These are phyloP conservation scores for Isaurus tuberculatus DNA, from an alignment of 92 coral and sea anemone genomes.

Conservation along the genomic window DNA sequence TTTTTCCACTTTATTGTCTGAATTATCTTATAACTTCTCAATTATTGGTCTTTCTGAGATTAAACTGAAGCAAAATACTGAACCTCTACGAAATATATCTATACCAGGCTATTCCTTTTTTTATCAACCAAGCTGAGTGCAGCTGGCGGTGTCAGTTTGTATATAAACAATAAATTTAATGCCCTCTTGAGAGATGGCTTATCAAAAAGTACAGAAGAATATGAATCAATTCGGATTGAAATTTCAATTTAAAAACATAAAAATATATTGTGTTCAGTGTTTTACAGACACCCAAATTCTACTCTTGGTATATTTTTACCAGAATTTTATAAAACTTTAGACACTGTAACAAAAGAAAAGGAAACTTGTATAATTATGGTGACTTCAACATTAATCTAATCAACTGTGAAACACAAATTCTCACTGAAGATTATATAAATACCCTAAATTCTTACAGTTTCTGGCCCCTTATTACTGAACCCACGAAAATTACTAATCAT, in stretches of 20 bases:
- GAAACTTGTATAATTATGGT: constrained; percentile 61
- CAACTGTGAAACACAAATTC: constrained; percentile 35
- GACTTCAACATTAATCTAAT: constrained; percentile 57
- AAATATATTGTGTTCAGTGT: constrained; percentile 26
- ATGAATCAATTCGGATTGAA: constrained; percentile 53
- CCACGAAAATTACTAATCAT: not conserved
- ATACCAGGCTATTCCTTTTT: constrained; percentile 57
- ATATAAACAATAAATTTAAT: constrained; percentile 37
- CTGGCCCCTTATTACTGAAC: constrained; percentile 40
- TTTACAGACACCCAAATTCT: constrained; percentile 48
- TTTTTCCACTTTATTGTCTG: not conserved
- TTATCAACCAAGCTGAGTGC: constrained; percentile 49
- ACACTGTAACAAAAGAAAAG: constrained; percentile 33
- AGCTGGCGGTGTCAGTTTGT: constrained; percentile 65
- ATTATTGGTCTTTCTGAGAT: constrained; percentile 65
- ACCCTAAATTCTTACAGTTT: constrained; percentile 40
- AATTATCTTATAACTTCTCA: constrained; percentile 36
- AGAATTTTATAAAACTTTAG: not conserved
- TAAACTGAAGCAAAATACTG: constrained; percentile 26
- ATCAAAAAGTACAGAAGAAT: not conserved
- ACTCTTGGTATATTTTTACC: constrained; percentile 13
- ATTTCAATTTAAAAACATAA: not conserved
- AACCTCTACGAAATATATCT: not conserved
- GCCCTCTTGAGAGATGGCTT: constrained; percentile 21
- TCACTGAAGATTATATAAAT: constrained; percentile 42